phyloP scores from a whole-genome alignment of 2,888 invertebrate genomes.

The Drosophila sordidula region DNA sequence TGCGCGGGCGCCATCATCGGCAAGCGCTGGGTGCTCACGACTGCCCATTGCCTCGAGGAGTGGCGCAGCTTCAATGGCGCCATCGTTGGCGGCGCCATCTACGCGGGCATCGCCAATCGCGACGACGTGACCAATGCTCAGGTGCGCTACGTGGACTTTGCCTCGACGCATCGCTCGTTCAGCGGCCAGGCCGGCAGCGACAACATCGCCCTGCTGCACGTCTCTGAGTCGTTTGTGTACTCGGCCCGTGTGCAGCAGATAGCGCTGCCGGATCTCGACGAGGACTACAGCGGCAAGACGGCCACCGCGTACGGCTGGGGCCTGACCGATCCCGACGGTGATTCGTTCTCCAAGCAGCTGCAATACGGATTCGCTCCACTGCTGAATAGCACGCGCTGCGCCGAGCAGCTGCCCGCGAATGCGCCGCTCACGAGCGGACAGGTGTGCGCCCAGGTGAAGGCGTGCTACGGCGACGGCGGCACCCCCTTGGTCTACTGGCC shows the following conservation, averaged over 20 bases:
- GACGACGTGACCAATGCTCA: conserved; percentile 67
- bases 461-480: conserved; percentile 80
- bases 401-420: conserved; percentile 54
- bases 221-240: conserved; percentile 76
- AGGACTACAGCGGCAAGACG: conserved; percentile 62
- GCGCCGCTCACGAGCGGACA: conserved; percentile 65
- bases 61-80: conserved; percentile 51
- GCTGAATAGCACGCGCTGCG: conserved; percentile 52
- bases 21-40: conserved; percentile 84
- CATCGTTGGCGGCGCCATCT: conserved; percentile 66
- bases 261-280: conserved; percentile 79
- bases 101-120: conserved; percentile 76
- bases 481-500: conserved; percentile 76
- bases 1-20: conserved; percentile 85
- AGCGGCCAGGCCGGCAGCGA: conserved; percentile 84
- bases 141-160: conserved; percentile 75
- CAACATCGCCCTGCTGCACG: conserved; percentile 86
- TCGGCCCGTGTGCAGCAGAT: conserved; percentile 82
- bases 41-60: conserved; percentile 79
- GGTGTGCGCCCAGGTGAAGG: conserved; percentile 67
- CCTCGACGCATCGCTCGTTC: conserved; percentile 82
- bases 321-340: conserved; percentile 56
- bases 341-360: conserved; percentile 66
- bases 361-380: conserved; percentile 65
- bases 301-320: conserved; percentile 77